Conservation (phyloP, 2,888 invertebrate species). For the Pachydiplax longipennis region DNA sequence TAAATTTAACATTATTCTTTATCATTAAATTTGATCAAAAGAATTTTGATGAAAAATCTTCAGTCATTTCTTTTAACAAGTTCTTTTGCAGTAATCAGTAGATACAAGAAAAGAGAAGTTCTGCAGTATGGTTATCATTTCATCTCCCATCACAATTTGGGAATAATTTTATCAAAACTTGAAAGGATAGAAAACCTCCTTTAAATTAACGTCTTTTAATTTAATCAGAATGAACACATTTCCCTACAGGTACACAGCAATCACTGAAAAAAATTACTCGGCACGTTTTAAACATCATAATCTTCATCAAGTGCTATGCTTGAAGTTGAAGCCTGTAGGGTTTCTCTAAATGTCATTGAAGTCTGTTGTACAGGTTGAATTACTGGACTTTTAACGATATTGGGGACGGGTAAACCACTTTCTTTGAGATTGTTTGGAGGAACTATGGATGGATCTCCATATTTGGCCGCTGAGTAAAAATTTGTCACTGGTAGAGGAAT, state of each 20-base stretch:
- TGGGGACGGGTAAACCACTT: background rate
- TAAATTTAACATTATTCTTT: background rate
- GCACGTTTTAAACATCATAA: conserved; percentile 58
- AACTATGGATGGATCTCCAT: background rate
- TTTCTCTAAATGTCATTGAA: background rate
- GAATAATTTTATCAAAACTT: background rate
- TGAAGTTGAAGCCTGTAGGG: conserved; percentile 17
- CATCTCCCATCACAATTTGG: background rate
- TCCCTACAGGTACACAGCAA: conserved; percentile 22
- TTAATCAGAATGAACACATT: conserved; percentile 25
- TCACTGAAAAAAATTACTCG: conserved; percentile 27
- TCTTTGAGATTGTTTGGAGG: background rate
- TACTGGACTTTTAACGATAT: background rate
- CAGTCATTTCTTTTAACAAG: background rate
- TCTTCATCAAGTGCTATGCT: conserved; percentile 59
- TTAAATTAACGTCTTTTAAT: background rate
- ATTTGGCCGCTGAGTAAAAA: conserved; percentile 7
- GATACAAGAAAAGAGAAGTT: background rate
- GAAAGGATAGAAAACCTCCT: background rate
- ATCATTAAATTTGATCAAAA: background rate
- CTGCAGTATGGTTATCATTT: background rate
- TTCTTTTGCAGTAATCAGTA: background rate
- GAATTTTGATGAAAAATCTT: background rate
- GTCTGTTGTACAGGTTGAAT: background rate
- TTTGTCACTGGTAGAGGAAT: conserved; percentile 29